phyloP scores from a whole-genome alignment of 2,113 vertebrate species.

The Etia nguti region DNA sequence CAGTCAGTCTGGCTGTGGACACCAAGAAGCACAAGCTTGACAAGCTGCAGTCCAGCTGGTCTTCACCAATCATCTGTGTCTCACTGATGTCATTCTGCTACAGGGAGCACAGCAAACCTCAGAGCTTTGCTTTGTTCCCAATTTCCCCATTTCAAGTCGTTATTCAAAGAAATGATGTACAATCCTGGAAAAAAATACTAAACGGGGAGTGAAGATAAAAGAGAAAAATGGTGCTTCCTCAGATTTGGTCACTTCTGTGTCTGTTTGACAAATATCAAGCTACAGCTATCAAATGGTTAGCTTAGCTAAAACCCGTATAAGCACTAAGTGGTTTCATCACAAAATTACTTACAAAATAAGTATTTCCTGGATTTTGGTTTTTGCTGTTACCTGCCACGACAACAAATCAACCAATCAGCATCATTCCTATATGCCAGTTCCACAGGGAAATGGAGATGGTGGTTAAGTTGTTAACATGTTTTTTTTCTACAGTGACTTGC shows the following conservation, averaged over 20 bases:
- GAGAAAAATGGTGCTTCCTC: neutral
- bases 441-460: no score
- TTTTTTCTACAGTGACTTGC: neutral
- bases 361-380: neutral
- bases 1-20: slow-evolving; percentile 30
- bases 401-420: neutral
- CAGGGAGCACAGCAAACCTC: neutral
- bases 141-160: neutral
- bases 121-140: neutral
- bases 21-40: neutral
- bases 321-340: neutral
- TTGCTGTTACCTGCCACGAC: neutral
- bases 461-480: no score
- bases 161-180: neutral
- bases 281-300: neutral
- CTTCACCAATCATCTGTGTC: neutral
- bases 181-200: neutral
- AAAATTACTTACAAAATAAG: neutral
- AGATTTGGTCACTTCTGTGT: neutral
- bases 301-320: neutral
- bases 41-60: neutral
- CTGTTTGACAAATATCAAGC: neutral
- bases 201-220: neutral
- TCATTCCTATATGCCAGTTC: neutral
- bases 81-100: neutral